Conservation (phyloP, 2,113 vertebrate species). For the Phasianus colchicus region DNA sequence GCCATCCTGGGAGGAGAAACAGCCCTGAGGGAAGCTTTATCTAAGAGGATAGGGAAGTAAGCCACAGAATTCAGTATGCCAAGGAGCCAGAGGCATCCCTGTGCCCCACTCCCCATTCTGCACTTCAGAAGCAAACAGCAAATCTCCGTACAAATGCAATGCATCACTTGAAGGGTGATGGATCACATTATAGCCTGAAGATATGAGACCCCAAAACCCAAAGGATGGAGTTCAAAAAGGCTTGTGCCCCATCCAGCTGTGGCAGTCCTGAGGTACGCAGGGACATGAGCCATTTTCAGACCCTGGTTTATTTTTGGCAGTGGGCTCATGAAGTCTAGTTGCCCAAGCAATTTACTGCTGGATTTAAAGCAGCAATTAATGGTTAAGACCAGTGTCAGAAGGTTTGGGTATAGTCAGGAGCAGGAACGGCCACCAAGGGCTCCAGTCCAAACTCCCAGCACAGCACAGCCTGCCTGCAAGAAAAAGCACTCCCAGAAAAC, state of each 20-base stretch:
- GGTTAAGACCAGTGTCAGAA: constrained; percentile 34
- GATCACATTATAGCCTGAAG: neutral
- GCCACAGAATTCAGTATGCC: constrained; percentile 43
- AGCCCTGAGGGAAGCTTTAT: neutral
- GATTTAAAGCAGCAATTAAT: constrained; percentile 42
- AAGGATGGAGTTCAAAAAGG: neutral
- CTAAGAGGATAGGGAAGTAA: constrained; percentile 27
- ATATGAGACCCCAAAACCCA: neutral
- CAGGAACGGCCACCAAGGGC: too few relatives aligned
- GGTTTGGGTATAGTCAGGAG: neutral
- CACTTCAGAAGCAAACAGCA: neutral
- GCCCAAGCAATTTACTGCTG: constrained; percentile 41
- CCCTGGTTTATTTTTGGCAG: constrained; percentile 42
- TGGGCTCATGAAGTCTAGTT: neutral
- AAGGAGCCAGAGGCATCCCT: constrained; percentile 1
- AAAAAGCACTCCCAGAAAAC: neutral
- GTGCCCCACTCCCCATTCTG: neutral
- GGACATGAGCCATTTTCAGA: neutral
- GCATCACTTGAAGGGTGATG: fast-evolving
- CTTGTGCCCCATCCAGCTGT: neutral
- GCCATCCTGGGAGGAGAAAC: neutral
- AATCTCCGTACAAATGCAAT: fast-evolving
- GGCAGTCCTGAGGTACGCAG: neutral
- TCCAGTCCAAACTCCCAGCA: too few relatives aligned
- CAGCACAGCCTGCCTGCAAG: neutral